Conservation (phyloP, 2,888 invertebrate species). For the Plemyria rubiginata region DNA sequence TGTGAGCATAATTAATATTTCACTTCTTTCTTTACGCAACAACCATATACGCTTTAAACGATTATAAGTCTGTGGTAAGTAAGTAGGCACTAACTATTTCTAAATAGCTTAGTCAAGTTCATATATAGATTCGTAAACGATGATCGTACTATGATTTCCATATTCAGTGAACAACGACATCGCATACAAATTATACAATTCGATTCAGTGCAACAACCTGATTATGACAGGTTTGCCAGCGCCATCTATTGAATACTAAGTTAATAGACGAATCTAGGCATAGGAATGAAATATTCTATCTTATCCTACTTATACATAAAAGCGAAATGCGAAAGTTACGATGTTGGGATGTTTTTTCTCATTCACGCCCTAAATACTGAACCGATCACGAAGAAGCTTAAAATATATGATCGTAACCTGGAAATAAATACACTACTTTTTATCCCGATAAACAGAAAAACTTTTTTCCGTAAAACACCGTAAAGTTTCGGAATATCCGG, state of each 20-base stretch:
- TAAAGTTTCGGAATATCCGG: too few relatives aligned
- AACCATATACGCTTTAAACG: background rate
- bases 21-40: background rate
- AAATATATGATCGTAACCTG: too few relatives aligned
- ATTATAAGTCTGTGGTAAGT: constrained; percentile 5
- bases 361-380: too few relatives aligned
- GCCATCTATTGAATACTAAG: constrained; percentile 25
- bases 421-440: too few relatives aligned
- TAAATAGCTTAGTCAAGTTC: constrained; percentile 19
- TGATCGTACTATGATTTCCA: constrained; percentile 16
- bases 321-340: too few relatives aligned
- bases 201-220: constrained; percentile 25
- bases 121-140: constrained; percentile 19
- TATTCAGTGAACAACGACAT: constrained; percentile 14
- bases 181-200: constrained; percentile 21
- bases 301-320: too few relatives aligned
- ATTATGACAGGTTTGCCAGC: constrained; percentile 18
- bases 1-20: background rate
- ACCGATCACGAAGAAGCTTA: too few relatives aligned
- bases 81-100: constrained; percentile 13
- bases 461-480: too few relatives aligned
- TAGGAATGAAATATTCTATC: too few relatives aligned
- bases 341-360: too few relatives aligned
- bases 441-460: too few relatives aligned
- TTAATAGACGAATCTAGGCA: background rate